Evolutionary conservation across 1,140 invertebrate species (phyloP).

Genomic region (Dendroctonus valens): DNA sequence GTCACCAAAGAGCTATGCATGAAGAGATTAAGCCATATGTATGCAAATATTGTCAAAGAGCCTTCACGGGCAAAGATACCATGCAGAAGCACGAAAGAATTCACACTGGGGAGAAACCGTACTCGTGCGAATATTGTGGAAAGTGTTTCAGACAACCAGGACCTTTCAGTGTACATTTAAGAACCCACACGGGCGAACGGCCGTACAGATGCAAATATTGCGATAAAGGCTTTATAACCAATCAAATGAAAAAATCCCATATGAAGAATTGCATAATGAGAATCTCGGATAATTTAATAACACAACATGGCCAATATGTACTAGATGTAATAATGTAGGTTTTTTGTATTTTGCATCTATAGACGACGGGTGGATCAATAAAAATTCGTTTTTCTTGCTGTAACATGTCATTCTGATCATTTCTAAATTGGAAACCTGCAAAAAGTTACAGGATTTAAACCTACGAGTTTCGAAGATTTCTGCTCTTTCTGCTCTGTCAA

Average conservation of each 20-base stretch:
- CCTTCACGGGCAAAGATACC: constrained; percentile 47
- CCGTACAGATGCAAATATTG: constrained; percentile 72
- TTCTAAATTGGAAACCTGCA: too few relatives aligned
- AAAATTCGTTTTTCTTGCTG: neutral
- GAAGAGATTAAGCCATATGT: constrained; percentile 56
- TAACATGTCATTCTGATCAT: neutral
- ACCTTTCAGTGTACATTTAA: constrained; percentile 60
- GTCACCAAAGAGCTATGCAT: constrained; percentile 56
- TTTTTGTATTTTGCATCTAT: too few relatives aligned
- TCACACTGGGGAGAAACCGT: constrained; percentile 75
- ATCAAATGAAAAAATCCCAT: constrained; percentile 34
- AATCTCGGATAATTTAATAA: too few relatives aligned
- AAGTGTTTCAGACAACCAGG: constrained; percentile 64
- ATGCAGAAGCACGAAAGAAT: constrained; percentile 45
- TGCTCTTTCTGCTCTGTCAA: too few relatives aligned
- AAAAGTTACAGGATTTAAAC: too few relatives aligned
- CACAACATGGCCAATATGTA: neutral
- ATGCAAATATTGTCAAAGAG: constrained; percentile 53
- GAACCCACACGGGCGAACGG: constrained; percentile 56
- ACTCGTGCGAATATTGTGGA: constrained; percentile 66
- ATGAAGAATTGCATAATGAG: constrained; percentile 41
- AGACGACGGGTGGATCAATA: too few relatives aligned
- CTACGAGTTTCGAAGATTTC: too few relatives aligned
- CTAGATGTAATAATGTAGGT: too few relatives aligned
- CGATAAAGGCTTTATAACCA: constrained; percentile 59